Conservation (phyloP, 2,113 vertebrate species). For the Silurus glanis region DNA sequence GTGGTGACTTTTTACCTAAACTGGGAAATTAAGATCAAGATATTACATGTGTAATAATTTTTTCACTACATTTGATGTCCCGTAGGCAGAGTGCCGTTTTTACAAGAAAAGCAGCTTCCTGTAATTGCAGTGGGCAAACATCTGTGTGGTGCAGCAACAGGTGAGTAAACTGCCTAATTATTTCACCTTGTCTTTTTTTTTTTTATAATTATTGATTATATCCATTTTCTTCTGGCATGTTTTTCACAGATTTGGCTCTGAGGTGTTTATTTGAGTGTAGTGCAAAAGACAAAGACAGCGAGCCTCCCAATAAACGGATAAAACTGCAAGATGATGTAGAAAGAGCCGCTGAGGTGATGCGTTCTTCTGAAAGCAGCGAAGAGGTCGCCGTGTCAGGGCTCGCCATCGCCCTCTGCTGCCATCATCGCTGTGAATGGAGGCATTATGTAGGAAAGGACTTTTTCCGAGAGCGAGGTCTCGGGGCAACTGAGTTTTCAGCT, state of each 20-base stretch:
- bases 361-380: constrained; percentile 37
- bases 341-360: constrained; percentile 1
- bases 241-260: constrained; percentile 84
- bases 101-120: constrained; percentile 75
- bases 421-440: constrained; percentile 94
- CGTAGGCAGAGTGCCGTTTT: constrained; percentile 81
- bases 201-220: neutral
- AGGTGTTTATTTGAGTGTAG: constrained; percentile 81
- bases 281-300: constrained; percentile 51
- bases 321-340: constrained; percentile 56
- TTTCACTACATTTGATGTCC: neutral
- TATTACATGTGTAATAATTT: neutral
- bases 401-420: constrained; percentile 91
- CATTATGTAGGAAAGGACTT: constrained; percentile 93
- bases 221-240: neutral
- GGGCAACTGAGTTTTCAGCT: constrained; percentile 81
- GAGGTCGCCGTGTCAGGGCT: constrained; percentile 74
- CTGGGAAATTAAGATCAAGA: neutral
- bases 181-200: neutral
- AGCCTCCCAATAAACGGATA: constrained; percentile 76
- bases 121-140: constrained; percentile 93
- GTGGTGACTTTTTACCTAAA: constrained; percentile 50
- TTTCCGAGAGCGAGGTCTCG: constrained; percentile 83
- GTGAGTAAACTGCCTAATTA: constrained; percentile 63
- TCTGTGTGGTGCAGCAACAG: constrained; percentile 93